Base-by-base conservation (phyloP, 2,113 vertebrate genomes). In the Tyrannus savana region DNA sequence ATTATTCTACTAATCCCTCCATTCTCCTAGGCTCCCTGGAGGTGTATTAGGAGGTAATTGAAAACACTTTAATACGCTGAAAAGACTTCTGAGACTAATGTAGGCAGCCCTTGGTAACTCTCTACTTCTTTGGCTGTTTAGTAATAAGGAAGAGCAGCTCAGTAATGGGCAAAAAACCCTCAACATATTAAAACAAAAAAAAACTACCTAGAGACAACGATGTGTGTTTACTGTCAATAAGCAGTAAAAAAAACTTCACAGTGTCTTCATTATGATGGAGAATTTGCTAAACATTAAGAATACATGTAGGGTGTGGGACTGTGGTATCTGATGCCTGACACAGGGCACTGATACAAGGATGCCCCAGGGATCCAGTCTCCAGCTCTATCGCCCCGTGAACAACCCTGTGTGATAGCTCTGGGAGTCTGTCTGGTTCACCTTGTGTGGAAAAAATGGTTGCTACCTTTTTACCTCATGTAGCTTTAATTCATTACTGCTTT, bases 1-100 rank as follows among this genome's bases (percentile, higher is more conserved):
- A 97, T 98, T 98, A 98, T 97, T 97, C 92, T 88, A 87, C 96
- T 98, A 98, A 98, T 98, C 97, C 95, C 97, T 95, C 63, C 4
- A 72, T 97, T 97, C 92, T 97, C 86, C 74, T 73, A 89, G 76
- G 89, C 76, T 98, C 97, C 98, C 98, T 88, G 87, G 98, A 98
- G 97, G 93, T 98, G 60, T 96, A 97, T 97, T 96, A 97, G 91
- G 89, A 96, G 91, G 95, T 97, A 98, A 98, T 97, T 98, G 98
- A 97, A 98, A 98, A 97, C 96, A 97, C 7, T 80, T 94, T 97
- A 97, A 96, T 95, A 93, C 7, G 23, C 90, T 79, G 92, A 97
- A 97, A 97, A 98, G 97, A 94, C 89, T 89, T 97, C 97, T 89
- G 80, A 95, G 90, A 95, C 16, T 86, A 97, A 90, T 89, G 41